phyloP scores from a whole-genome alignment of 2,113 vertebrate genomes.

The Hippocampus guttulatus region DNA sequence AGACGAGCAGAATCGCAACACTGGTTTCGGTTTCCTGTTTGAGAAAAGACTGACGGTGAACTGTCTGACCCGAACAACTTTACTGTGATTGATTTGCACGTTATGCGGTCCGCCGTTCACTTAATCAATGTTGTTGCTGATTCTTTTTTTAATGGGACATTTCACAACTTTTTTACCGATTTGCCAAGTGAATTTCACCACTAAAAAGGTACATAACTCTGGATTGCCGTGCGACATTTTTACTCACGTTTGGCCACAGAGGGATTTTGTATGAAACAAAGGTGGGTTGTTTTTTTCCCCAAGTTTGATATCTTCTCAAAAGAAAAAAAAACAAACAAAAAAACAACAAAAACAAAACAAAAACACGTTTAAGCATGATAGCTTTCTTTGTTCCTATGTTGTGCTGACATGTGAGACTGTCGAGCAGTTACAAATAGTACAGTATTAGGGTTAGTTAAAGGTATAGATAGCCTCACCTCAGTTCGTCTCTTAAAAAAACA shows the following conservation, averaged over 20 bases:
- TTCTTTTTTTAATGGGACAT: constrained; percentile 67
- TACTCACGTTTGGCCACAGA: constrained; percentile 69
- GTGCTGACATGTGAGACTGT: constrained; percentile 94
- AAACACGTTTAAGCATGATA: constrained; percentile 80
- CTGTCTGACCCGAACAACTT: constrained; percentile 73
- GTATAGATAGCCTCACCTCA: constrained; percentile 97
- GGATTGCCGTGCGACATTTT: constrained; percentile 65
- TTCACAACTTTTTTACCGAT: constrained; percentile 69
- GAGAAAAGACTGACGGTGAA: constrained; percentile 48
- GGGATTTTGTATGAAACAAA: constrained; percentile 74
- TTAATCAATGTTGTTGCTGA: constrained; percentile 68
- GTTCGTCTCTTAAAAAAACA: constrained; percentile 83
- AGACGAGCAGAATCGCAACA: constrained; percentile 29
- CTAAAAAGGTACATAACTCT: constrained; percentile 76
- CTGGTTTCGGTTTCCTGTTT: constrained; percentile 44
- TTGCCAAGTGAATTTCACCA: constrained; percentile 77
- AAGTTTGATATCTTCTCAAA: constrained; percentile 86
- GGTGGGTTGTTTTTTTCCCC: constrained; percentile 84
- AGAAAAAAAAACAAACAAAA: constrained; percentile 75
- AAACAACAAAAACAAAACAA: constrained; percentile 67
- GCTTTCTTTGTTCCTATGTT: constrained; percentile 86
- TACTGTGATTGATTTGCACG: constrained; percentile 90
- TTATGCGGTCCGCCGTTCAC: constrained; percentile 71
- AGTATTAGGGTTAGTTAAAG: constrained; percentile 95
- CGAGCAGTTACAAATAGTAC: constrained; percentile 83